Evolutionary conservation across 2,113 vertebrate species (phyloP).

Genomic region (Pavo muticus): DNA sequence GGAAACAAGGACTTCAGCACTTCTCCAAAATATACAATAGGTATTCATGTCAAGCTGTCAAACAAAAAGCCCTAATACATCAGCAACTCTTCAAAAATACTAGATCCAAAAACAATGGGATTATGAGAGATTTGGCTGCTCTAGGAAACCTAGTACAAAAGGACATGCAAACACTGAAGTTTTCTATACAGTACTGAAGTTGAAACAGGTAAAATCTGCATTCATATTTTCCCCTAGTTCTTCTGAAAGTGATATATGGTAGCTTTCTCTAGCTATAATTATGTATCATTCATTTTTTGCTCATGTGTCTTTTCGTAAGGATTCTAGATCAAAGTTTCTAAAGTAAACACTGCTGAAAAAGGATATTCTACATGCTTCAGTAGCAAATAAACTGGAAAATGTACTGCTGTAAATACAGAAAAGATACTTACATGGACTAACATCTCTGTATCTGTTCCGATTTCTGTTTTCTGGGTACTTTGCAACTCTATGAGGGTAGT

Average conservation of each 20-base stretch:
- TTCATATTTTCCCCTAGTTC: not conserved
- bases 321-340: not conserved
- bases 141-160: not conserved
- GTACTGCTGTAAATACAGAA: not conserved
- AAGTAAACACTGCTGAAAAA: not conserved
- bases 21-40: conserved; percentile 20
- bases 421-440: conserved; percentile 95
- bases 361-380: not conserved
- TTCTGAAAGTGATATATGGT: not conserved
- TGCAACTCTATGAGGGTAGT: conserved; percentile 92
- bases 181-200: no score
- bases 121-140: not conserved
- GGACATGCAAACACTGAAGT: not conserved
- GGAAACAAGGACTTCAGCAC: conserved; percentile 45
- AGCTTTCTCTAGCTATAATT: not conserved
- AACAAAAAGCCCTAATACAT: not conserved
- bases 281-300: not conserved
- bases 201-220: not conserved
- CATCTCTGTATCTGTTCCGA: conserved; percentile 98
- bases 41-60: not conserved
- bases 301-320: rapidly evolving
- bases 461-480: conserved; percentile 94
- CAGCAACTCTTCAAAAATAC: not conserved
- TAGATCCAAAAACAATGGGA: not conserved
- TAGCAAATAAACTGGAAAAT: not conserved